Evolutionary conservation across 2,888 invertebrate species (phyloP).

Genomic region (Parnassius orleans): DNA sequence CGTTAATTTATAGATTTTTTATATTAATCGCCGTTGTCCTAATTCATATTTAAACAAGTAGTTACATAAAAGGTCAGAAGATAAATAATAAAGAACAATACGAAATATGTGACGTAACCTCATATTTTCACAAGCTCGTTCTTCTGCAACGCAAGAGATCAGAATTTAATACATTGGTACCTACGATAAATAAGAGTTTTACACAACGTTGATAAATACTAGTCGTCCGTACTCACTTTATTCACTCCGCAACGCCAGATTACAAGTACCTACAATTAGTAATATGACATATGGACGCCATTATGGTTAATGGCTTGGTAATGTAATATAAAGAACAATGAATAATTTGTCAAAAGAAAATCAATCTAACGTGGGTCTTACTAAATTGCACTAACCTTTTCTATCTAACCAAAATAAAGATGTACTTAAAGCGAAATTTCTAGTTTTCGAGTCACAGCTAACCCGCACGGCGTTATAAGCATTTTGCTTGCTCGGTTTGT

Average conservation of each 20-base stretch:
- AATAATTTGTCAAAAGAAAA: slow-evolving; percentile 7
- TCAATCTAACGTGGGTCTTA: slow-evolving; percentile 25
- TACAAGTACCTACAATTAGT: not conserved
- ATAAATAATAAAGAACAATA: not conserved
- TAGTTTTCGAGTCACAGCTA: slow-evolving; percentile 46
- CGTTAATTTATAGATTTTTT: slow-evolving; percentile 38
- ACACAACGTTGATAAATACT: slow-evolving; percentile 4
- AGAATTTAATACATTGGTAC: not conserved
- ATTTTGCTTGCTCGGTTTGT: slow-evolving; percentile 37
- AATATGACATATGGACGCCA: slow-evolving; percentile 15
- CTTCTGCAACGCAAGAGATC: not conserved
- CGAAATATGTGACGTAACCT: slow-evolving; percentile 1
- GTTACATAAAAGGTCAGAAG: not conserved
- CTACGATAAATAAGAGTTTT: not conserved
- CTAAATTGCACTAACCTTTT: slow-evolving; percentile 63
- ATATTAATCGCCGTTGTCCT: slow-evolving; percentile 24
- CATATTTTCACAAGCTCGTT: not conserved
- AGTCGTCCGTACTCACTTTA: slow-evolving; percentile 9
- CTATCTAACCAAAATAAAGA: slow-evolving; percentile 37
- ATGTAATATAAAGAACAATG: not conserved
- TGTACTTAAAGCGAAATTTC: slow-evolving; percentile 34
- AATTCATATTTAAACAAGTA: not conserved
- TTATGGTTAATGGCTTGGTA: slow-evolving; percentile 3
- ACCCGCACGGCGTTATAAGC: slow-evolving; percentile 41
- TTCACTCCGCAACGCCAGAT: slow-evolving; percentile 13